Percentiles rank a stretch among this genome's conserved stretches.
Evolutionary conservation across 2,113 vertebrate species (phyloP).

Genomic region (Ceyx cyanopectus): DNA sequence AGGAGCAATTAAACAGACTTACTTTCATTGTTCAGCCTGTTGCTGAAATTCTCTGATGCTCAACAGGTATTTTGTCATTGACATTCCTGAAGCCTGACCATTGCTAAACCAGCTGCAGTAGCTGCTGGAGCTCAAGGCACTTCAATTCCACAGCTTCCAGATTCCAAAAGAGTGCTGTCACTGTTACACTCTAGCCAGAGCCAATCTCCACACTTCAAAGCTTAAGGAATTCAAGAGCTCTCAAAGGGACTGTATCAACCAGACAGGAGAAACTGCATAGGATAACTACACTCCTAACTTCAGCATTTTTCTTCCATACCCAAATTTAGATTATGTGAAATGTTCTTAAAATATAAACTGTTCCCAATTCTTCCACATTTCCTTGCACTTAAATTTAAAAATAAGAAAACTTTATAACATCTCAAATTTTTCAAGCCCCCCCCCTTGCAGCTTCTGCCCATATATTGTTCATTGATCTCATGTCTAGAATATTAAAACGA

Average conservation of each 20-base stretch:
- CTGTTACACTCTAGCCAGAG: background rate
- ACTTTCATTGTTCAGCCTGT: background rate
- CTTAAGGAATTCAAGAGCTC: background rate
- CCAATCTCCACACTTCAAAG: background rate
- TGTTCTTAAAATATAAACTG: background rate
- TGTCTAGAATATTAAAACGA: slow-evolving; percentile 6
- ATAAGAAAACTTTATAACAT: background rate
- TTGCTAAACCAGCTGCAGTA: background rate
- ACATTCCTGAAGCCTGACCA: too few species aligned
- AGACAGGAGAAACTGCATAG: background rate
- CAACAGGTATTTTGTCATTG: background rate
- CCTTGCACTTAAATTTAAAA: background rate
- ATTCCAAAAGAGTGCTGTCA: background rate
- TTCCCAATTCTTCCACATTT: background rate
- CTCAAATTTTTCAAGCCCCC: background rate
- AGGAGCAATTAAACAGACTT: background rate
- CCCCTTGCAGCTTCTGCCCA: background rate
- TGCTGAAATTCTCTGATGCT: background rate
- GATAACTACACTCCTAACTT: background rate
- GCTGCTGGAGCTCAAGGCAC: background rate
- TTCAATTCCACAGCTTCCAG: background rate
- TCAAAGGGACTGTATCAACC: background rate
- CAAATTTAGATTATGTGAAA: background rate
- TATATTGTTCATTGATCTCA: background rate
- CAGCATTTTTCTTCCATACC: background rate